These are phyloP conservation scores for Aix galericulata DNA, from an alignment of 2,113 vertebrate genomes.

Conservation along the genomic window DNA sequence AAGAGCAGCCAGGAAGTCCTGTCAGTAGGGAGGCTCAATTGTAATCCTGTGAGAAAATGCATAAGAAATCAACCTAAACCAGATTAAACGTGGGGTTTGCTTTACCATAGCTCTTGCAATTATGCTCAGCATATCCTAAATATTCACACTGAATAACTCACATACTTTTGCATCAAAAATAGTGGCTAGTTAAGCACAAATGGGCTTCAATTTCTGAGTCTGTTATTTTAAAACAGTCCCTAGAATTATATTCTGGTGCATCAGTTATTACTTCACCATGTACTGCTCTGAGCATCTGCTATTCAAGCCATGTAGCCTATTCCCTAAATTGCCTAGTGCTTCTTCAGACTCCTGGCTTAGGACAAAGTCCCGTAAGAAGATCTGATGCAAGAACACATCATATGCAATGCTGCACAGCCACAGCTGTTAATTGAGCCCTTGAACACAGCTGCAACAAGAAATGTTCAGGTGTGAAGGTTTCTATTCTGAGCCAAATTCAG, in stretches of 20 bases:
- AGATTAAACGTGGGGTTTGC: neutral
- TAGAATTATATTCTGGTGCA: neutral
- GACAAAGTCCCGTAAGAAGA: neutral
- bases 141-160: neutral
- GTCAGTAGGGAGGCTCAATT: neutral
- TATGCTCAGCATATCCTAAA: neutral
- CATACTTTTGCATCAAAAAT: neutral
- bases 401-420: accelerated
- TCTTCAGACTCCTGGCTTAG: neutral
- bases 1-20: neutral
- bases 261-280: accelerated
- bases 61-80: neutral
- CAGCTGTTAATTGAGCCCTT: neutral
- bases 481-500: neutral
- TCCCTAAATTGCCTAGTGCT: neutral
- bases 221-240: neutral
- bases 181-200: neutral
- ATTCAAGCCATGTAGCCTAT: neutral
- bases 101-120: neutral
- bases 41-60: neutral
- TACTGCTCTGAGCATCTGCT: neutral
- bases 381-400: neutral
- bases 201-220: neutral
- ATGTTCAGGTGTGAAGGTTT: neutral
- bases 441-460: accelerated